Conservation (phyloP, 2,888 invertebrate genomes). For the Bombylius major region DNA sequence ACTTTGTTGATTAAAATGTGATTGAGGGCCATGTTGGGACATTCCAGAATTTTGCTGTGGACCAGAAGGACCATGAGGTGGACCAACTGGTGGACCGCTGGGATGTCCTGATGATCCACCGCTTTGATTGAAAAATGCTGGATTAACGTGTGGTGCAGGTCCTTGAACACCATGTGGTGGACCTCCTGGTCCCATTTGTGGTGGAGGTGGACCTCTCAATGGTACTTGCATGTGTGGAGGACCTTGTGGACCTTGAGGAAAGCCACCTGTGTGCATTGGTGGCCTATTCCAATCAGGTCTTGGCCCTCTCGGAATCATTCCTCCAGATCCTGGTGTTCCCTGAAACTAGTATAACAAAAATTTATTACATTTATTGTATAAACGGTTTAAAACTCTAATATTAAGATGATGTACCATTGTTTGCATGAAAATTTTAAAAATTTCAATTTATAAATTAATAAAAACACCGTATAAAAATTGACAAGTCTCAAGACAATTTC, state of each 20-base stretch:
- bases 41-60: constrained; percentile 35
- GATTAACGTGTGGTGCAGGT: constrained; percentile 91
- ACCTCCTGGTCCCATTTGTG: constrained; percentile 38
- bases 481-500: too few species aligned
- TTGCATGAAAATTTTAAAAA: too few species aligned
- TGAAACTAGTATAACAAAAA: constrained; percentile 23
- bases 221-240: constrained; percentile 59
- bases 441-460: too few species aligned
- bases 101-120: constrained; percentile 35
- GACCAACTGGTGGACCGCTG: constrained; percentile 43
- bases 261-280: constrained; percentile 56
- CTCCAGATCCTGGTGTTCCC: constrained; percentile 34
- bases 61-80: constrained; percentile 41
- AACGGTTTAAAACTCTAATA: too few species aligned
- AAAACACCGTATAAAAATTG: too few species aligned
- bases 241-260: constrained; percentile 47
- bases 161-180: constrained; percentile 42
- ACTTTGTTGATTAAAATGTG: constrained; percentile 53
- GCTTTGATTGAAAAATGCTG: constrained; percentile 83
- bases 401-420: background rate
- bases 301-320: constrained; percentile 43
- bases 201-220: constrained; percentile 47
- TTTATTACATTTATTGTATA: too few species aligned
- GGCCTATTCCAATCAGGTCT: constrained; percentile 65
- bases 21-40: constrained; percentile 50